phyloP scores from a whole-genome alignment of 2,888 invertebrate species.

The Lasius platythorax region DNA sequence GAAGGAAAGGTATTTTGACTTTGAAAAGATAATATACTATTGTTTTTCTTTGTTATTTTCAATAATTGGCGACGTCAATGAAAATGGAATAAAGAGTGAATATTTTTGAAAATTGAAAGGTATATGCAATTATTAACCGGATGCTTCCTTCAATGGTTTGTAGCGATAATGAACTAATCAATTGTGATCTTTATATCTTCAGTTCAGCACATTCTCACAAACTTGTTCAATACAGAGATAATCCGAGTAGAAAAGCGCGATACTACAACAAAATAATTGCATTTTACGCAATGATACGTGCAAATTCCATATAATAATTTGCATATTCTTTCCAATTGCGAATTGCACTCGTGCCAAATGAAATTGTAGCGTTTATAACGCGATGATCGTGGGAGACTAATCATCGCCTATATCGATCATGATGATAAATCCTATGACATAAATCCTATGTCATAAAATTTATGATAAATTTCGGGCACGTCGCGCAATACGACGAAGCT shows the following conservation, averaged over 20 bases:
- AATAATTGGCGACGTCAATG: constrained; percentile 65
- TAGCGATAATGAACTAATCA: constrained; percentile 6
- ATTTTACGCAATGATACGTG: constrained; percentile 44
- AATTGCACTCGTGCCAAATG: constrained; percentile 78
- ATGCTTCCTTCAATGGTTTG: constrained; percentile 55
- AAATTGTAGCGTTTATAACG: constrained; percentile 71
- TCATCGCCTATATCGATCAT: constrained; percentile 56
- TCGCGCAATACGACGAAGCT: constrained; percentile 56
- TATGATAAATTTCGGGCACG: constrained; percentile 45
- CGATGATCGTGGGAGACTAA: constrained; percentile 50
- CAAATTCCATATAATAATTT: constrained; percentile 63
- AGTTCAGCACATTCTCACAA: constrained; percentile 27
- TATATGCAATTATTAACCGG: constrained; percentile 76
- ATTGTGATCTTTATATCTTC: constrained; percentile 37
- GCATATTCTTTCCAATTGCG: constrained; percentile 76
- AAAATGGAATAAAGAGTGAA: constrained; percentile 60
- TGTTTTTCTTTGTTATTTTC: constrained; percentile 1
- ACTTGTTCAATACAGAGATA: constrained; percentile 29
- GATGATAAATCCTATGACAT: constrained; percentile 17
- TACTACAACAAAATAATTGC: constrained; percentile 28
- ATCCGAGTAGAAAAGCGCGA: constrained; percentile 23
- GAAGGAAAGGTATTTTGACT: constrained; percentile 1
- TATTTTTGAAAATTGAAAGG: constrained; percentile 69
- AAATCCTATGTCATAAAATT: constrained; percentile 38
- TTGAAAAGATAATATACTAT: neutral